A percentile compares a stretch with the other conserved stretches of the same genome.
Evolutionary conservation across 2,113 vertebrate genomes (phyloP).

Genomic region (Bubo bubo): DNA sequence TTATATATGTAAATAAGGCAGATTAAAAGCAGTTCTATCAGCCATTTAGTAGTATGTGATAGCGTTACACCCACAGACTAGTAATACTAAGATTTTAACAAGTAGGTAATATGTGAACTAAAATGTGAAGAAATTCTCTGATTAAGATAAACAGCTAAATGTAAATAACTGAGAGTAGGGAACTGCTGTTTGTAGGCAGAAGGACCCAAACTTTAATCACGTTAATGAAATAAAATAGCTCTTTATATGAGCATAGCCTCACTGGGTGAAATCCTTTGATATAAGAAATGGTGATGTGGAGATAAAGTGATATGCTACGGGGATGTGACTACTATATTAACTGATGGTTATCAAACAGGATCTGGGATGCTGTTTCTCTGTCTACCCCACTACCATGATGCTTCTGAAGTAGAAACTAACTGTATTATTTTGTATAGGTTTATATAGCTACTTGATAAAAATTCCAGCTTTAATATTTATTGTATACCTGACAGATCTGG

Average conservation of each 20-base stretch:
- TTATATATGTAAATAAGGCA: slow-evolving; percentile 42
- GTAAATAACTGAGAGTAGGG: neutral
- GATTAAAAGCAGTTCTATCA: neutral
- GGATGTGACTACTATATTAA: neutral
- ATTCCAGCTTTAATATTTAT: neutral
- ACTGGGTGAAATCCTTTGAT: neutral
- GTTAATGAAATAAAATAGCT: neutral
- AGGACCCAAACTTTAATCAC: neutral
- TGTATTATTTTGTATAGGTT: neutral
- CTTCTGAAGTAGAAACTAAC: neutral
- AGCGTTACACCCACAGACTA: neutral
- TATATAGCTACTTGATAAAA: neutral
- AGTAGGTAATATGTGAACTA: neutral
- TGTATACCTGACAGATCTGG: neutral
- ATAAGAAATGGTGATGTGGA: neutral
- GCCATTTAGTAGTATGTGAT: neutral
- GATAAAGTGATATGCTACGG: neutral
- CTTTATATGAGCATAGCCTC: neutral
- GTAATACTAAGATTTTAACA: neutral
- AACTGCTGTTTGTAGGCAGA: neutral
- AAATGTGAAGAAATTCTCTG: neutral
- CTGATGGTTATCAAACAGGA: neutral
- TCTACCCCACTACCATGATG: rapidly evolving
- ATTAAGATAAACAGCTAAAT: neutral
- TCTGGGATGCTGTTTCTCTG: neutral